These are phyloP conservation scores for Ypsolopha scabrella DNA, from an alignment of 2,888 invertebrate species.

Conservation along the genomic window DNA sequence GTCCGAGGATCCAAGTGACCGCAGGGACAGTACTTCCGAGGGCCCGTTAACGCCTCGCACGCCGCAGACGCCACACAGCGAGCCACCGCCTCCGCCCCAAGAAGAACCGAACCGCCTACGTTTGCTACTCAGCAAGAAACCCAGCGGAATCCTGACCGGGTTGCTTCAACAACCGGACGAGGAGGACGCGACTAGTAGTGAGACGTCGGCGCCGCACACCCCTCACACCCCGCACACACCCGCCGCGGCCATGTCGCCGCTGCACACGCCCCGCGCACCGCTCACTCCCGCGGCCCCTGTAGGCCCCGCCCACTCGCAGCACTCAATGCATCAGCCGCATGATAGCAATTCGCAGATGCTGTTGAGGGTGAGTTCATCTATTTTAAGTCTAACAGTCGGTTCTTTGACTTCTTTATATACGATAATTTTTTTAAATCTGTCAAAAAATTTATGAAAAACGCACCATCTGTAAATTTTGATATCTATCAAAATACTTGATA, in stretches of 20 bases:
- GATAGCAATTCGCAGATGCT: slow-evolving; percentile 71
- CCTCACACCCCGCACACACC: slow-evolving; percentile 46
- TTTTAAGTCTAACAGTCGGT: too few relatives aligned
- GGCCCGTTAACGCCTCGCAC: slow-evolving; percentile 32
- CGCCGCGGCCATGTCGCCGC: slow-evolving; percentile 26
- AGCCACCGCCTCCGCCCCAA: slow-evolving; percentile 21
- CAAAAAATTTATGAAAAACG: too few relatives aligned
- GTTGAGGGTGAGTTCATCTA: slow-evolving; percentile 36
- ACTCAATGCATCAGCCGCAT: slow-evolving; percentile 25
- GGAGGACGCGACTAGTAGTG: slow-evolving; percentile 52
- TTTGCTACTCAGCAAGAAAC: slow-evolving; percentile 68
- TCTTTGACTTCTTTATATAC: too few relatives aligned
- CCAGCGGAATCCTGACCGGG: slow-evolving; percentile 50
- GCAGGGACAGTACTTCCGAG: slow-evolving; percentile 11
- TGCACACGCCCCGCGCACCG: slow-evolving; percentile 29
- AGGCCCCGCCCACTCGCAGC: slow-evolving; percentile 11
- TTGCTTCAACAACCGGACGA: slow-evolving; percentile 52
- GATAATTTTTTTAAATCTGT: too few relatives aligned
- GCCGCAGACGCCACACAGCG: slow-evolving; percentile 36
- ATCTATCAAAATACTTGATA: too few relatives aligned
- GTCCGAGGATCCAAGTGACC: slow-evolving; percentile 51
- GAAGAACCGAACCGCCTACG: slow-evolving; percentile 72
- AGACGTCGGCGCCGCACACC: slow-evolving; percentile 53
- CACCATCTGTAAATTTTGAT: too few relatives aligned
- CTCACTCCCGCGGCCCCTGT: slow-evolving; percentile 14